Evolutionary conservation across 2,797 vertebrate genomes (phyloP), one percentile per base, ranked within the genome.

Genomic region (Eutrigla gurnardus): DNA sequence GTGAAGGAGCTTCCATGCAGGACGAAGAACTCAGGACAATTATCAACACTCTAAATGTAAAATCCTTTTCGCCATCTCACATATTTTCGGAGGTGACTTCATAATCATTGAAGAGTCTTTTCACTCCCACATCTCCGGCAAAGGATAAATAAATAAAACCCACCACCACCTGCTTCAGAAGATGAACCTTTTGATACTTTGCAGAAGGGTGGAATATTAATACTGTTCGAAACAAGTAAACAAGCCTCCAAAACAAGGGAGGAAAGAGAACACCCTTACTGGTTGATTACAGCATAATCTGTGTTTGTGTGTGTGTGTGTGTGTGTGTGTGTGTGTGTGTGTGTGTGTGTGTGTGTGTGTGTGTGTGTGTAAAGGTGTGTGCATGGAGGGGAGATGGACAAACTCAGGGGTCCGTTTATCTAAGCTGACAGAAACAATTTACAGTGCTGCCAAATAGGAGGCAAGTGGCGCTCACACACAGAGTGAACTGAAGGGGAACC

Each of bases 361-460:
- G 66, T 59, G 66, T 47, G 74, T 57, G 50, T 67, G 53, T 78
- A 43, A 73, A 40, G 58, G 64, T 70, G 70, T 65, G 70, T 45
- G 74, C 25, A 25, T 73, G 66, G 49, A 60, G 72, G 68, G 64
- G 78, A 86, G 91, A 92, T 91, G 88, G 91, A 91, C 89, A 88
- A 90, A 89, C 86, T 89, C 86, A 85, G 82, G 83, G 82, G 86
- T 90, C 84, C 74, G 88, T 93, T 94, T 93, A 94, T 93, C 91
- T 93, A 85, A 90, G 85, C 90, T 91, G 93, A 93, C 94, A 94
- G 92, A 92, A 93, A 92, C 93, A 92, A 94, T 95, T 94, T 94
- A 87, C 85, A 91, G 89, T 74, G 43, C 86, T 86, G 86, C 90
- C 93, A 92, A 87, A 88, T 74, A 73, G 80, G 74, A 88, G 88